Evolutionary conservation across 2,888 invertebrate genomes (phyloP).

Genomic region (Hetaerina titia): DNA sequence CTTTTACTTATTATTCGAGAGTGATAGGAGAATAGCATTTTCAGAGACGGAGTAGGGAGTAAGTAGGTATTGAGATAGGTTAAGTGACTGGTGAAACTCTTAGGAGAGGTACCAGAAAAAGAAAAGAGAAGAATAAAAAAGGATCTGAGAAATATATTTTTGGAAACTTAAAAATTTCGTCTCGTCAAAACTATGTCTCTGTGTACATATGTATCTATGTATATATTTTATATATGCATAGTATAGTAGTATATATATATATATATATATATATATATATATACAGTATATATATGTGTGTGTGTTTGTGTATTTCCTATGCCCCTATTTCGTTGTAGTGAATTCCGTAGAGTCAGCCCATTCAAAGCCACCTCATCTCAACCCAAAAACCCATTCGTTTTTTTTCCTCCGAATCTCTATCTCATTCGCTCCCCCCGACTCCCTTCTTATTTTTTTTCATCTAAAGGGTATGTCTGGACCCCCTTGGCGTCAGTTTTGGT

Average conservation of each 20-base stretch:
- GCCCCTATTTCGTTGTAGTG: background rate
- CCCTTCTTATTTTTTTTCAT: background rate
- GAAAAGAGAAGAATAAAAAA: background rate
- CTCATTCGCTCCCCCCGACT: background rate
- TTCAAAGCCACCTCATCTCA: background rate
- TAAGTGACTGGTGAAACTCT: background rate
- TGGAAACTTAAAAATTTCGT: background rate
- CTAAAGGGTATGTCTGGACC: background rate
- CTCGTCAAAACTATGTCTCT: too few relatives aligned
- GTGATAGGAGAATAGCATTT: background rate
- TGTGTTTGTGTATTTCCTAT: background rate
- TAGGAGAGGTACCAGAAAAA: background rate
- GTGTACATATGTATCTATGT: background rate
- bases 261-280: background rate
- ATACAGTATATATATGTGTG: background rate
- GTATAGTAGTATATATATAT: too few relatives aligned
- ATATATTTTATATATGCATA: background rate
- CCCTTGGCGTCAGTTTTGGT: background rate
- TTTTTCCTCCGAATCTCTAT: background rate
- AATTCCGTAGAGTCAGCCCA: background rate
- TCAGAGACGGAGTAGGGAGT: background rate
- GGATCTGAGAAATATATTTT: background rate
- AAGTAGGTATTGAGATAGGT: background rate
- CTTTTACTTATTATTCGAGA: background rate
- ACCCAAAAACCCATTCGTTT: background rate